These are phyloP conservation scores for Leucophenga montana DNA, from an alignment of 2,888 invertebrate species.

Conservation along the genomic window DNA sequence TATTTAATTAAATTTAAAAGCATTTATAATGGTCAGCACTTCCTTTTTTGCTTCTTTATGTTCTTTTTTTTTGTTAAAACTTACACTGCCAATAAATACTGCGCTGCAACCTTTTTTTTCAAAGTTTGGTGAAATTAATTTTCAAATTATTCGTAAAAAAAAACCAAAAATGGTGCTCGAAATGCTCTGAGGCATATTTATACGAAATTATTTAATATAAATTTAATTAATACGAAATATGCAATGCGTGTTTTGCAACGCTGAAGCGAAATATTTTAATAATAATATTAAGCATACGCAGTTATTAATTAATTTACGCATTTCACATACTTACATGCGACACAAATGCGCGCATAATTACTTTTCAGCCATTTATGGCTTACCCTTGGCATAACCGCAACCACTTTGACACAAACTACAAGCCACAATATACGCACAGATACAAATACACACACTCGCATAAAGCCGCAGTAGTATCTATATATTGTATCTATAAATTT, in stretches of 20 bases:
- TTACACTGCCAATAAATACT: background rate
- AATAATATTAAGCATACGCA: background rate
- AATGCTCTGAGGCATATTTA: constrained; percentile 13
- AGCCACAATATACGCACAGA: too few relatives aligned
- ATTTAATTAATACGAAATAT: too few relatives aligned
- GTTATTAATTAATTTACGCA: constrained; percentile 18
- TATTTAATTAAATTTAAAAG: constrained; percentile 28
- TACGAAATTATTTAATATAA: background rate
- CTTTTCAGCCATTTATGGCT: background rate
- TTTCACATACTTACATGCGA: background rate
- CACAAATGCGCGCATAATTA: background rate
- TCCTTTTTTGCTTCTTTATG: background rate
- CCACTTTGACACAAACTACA: background rate
- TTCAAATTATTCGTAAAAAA: background rate
- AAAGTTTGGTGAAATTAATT: background rate
- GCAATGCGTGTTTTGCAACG: too few relatives aligned
- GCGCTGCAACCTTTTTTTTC: background rate
- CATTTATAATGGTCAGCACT: constrained; percentile 15
- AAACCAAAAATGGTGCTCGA: background rate
- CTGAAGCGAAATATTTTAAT: background rate
- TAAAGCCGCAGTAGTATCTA: too few relatives aligned
- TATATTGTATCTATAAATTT: too few relatives aligned
- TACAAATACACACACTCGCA: too few relatives aligned
- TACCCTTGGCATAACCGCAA: background rate
- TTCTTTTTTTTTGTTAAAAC: background rate